Evolutionary conservation across 2,888 invertebrate genomes (phyloP).

Genomic region (Disparrhopalites patrizii): DNA sequence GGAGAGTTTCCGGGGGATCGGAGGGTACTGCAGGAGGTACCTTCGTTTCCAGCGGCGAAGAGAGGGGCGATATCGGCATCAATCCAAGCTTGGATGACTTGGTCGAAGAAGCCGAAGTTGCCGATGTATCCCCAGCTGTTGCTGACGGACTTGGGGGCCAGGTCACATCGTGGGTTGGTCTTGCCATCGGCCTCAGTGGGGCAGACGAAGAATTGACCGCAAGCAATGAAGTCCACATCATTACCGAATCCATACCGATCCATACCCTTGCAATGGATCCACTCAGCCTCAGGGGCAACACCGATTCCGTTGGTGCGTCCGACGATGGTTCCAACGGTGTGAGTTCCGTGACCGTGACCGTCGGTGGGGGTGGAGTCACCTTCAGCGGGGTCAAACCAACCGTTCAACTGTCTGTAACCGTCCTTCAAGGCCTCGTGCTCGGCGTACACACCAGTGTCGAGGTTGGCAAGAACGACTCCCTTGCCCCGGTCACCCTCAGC

Average conservation of each 20-base stretch:
- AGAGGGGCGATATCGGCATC: not conserved
- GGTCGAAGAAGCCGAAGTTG: slow-evolving; percentile 4
- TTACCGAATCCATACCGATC: not conserved
- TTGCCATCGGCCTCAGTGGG: slow-evolving; percentile 4
- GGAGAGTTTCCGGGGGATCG: slow-evolving; percentile 22
- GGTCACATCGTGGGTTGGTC: not conserved
- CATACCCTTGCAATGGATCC: slow-evolving; percentile 19
- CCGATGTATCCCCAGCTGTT: slow-evolving; percentile 10
- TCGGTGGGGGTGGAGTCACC: not conserved
- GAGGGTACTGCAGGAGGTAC: slow-evolving; percentile 4
- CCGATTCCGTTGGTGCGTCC: slow-evolving; percentile 26
- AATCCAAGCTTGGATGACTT: slow-evolving; percentile 1
- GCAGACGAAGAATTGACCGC: slow-evolving; percentile 22
- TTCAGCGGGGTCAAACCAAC: slow-evolving; percentile 25
- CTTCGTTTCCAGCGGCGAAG: slow-evolving; percentile 22
- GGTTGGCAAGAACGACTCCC: not conserved
- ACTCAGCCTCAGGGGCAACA: slow-evolving; percentile 22
- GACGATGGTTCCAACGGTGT: slow-evolving; percentile 18
- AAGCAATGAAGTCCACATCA: not conserved
- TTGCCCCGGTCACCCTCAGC: not conserved
- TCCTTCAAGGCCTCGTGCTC: slow-evolving; percentile 23
- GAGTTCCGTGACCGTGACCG: slow-evolving; percentile 11
- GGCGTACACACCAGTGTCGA: slow-evolving; percentile 22
- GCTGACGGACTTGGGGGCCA: not conserved
- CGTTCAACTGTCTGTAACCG: slow-evolving; percentile 19